Evolutionary conservation across 2,888 invertebrate genomes (phyloP).

Genomic region (Nebria brevicollis): DNA sequence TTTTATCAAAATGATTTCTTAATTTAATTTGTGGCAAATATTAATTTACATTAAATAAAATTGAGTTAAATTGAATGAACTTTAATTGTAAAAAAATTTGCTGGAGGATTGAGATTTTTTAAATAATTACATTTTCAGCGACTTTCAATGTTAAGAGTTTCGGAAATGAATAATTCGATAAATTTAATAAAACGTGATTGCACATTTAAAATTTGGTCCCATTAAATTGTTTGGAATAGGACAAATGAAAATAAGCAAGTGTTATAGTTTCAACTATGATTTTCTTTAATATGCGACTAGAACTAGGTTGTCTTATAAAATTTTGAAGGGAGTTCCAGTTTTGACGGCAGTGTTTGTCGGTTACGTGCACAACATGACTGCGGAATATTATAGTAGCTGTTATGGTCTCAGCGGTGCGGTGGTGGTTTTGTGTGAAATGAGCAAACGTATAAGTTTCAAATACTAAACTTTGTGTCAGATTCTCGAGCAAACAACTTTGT

Average conservation of each 20-base stretch:
- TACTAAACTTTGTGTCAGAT: constrained; percentile 34
- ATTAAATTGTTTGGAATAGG: background rate
- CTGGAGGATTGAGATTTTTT: too few species aligned
- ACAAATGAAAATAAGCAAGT: background rate
- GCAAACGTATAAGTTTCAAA: constrained; percentile 33
- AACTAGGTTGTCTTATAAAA: background rate
- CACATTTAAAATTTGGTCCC: too few species aligned
- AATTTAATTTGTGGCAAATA: too few species aligned
- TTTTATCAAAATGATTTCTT: too few species aligned
- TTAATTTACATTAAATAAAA: too few species aligned
- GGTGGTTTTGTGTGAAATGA: background rate
- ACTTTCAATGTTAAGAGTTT: too few species aligned
- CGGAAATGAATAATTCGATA: too few species aligned
- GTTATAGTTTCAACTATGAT: background rate
- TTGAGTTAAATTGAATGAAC: too few species aligned
- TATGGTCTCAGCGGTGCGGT: background rate
- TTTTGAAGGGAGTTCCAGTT: background rate
- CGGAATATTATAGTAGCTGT: background rate
- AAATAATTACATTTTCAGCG: too few species aligned
- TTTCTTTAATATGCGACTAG: background rate
- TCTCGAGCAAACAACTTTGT: constrained; percentile 15
- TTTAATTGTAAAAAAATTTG: too few species aligned
- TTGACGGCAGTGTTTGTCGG: background rate
- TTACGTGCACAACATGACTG: background rate
- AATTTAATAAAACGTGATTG: too few species aligned